A percentile compares a stretch with the other conserved stretches of the same genome.
These are phyloP conservation scores for Orussus abietinus DNA, from an alignment of 1,140 invertebrate genomes.

Conservation along the genomic window DNA sequence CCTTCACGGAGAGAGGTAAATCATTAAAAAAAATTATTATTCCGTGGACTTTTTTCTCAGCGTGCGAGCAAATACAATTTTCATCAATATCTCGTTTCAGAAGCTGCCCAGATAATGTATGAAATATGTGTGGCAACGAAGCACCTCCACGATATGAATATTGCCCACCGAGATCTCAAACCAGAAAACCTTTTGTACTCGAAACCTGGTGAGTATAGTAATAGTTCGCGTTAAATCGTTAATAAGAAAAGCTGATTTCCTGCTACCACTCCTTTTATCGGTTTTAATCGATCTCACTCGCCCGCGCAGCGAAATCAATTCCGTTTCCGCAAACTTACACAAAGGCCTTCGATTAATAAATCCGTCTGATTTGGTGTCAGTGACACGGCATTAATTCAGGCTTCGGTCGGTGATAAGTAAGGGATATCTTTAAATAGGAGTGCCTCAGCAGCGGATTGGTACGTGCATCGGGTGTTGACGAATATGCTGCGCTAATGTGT, in stretches of 20 bases:
- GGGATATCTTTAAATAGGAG: constrained; percentile 17
- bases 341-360: too few species aligned
- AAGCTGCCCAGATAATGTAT: constrained; percentile 89
- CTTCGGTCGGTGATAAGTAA: too few species aligned
- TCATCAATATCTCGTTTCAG: constrained; percentile 49
- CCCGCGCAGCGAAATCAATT: too few species aligned
- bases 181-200: constrained; percentile 88
- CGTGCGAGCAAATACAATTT: constrained; percentile 11
- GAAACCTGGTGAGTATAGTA: constrained; percentile 54
- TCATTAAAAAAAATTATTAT: constrained; percentile 6
- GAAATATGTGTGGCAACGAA: constrained; percentile 96
- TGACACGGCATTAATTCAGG: too few species aligned
- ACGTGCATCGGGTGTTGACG: constrained; percentile 10
- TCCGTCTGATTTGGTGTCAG: too few species aligned
- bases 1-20: constrained; percentile 90
- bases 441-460: constrained; percentile 8
- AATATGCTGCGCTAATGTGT: constrained; percentile 10
- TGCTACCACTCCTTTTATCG: neutral
- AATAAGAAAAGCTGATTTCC: too few species aligned
- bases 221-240: too few species aligned
- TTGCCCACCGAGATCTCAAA: constrained; percentile 96
- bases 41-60: constrained; percentile 9
- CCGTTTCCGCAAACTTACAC: too few species aligned
- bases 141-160: constrained; percentile 91
- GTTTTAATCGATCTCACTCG: neutral